Conservation (phyloP, 1,140 invertebrate species). For the Oedothorax gibbosus region DNA sequence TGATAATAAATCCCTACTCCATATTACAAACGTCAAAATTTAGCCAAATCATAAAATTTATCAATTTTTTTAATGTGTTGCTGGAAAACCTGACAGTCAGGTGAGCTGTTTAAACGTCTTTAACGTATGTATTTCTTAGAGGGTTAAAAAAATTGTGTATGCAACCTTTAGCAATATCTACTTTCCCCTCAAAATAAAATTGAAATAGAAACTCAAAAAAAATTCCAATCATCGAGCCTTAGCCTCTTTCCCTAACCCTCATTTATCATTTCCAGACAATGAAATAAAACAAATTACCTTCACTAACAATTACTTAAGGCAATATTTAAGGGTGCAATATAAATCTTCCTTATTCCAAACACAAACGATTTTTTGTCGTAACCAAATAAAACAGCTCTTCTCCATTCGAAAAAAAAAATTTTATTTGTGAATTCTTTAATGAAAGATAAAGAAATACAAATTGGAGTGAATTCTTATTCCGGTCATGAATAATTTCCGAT, state of each 20-base stretch:
- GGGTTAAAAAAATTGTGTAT: no score
- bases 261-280: conserved; percentile 42
- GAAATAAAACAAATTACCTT: conserved; percentile 40
- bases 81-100: no score
- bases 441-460: neutral
- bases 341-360: conserved; percentile 29
- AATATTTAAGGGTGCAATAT: conserved; percentile 19
- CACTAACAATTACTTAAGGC: conserved; percentile 33
- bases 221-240: no score
- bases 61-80: no score
- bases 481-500: conserved; percentile 41
- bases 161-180: no score
- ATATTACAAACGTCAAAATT: no score
- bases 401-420: neutral
- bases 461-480: neutral
- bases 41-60: no score
- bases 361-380: conserved; percentile 24
- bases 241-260: neutral
- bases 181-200: no score
- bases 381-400: conserved; percentile 32
- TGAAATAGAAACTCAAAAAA: no score
- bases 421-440: conserved; percentile 19
- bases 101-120: no score
- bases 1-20: no score
- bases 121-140: no score